phyloP scores from a whole-genome alignment of 1,140 invertebrate species.

The Trissolcus basalis region DNA sequence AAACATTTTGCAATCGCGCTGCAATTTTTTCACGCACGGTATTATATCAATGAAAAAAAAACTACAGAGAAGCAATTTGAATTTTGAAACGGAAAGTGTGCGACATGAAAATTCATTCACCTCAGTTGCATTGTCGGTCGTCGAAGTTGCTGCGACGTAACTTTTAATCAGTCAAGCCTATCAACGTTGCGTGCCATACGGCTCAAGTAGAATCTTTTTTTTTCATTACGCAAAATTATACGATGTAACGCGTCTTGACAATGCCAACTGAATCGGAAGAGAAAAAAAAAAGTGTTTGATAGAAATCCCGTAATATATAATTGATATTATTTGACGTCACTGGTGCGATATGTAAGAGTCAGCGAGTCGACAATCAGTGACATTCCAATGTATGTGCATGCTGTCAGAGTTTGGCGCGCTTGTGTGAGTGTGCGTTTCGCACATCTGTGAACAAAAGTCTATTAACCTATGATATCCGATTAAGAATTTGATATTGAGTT shows the following conservation, averaged over 20 bases:
- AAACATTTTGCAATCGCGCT: no score
- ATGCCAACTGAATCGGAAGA: conserved; percentile 1
- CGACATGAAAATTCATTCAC: no score
- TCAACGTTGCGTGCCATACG: conserved; percentile 5
- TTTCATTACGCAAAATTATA: conserved; percentile 27
- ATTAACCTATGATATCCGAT: neutral
- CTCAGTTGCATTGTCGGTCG: no score
- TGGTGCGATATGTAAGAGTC: conserved; percentile 12
- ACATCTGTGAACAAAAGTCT: conserved; percentile 18
- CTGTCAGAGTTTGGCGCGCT: conserved; percentile 6
- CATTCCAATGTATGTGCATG: conserved; percentile 24
- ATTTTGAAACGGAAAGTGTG: no score
- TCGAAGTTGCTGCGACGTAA: no score
- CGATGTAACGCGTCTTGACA: conserved; percentile 28
- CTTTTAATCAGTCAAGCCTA: no score
- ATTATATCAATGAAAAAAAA: no score
- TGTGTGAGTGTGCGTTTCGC: conserved; percentile 15
- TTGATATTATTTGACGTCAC: conserved; percentile 18
- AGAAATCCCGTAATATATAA: conserved; percentile 16
- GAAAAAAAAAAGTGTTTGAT: conserved; percentile 13
- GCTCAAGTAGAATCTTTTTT: conserved; percentile 52
- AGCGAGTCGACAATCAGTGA: conserved; percentile 25
- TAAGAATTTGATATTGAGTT: no score
- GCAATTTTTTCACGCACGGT: no score
- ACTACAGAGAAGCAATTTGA: no score